These are phyloP conservation scores for Silvanus unidentatus DNA, from an alignment of 2,888 invertebrate species.

Conservation along the genomic window DNA sequence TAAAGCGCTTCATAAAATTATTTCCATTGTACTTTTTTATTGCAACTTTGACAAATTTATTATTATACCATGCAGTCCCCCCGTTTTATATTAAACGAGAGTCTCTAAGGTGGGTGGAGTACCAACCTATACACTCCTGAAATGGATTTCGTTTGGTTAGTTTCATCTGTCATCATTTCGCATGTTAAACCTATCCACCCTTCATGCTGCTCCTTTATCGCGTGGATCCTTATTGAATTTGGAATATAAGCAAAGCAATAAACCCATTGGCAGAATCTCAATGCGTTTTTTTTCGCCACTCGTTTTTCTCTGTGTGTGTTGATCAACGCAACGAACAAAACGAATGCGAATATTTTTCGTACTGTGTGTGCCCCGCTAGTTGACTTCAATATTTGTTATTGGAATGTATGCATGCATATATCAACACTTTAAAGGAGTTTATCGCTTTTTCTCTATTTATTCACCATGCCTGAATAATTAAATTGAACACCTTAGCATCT, in stretches of 20 bases:
- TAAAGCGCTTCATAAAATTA: too few species aligned
- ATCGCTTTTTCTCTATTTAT: too few species aligned
- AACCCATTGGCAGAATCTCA: slow-evolving; percentile 43
- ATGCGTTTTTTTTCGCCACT: slow-evolving; percentile 28
- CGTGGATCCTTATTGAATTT: slow-evolving; percentile 41
- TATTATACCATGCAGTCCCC: too few species aligned
- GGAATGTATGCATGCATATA: slow-evolving; percentile 2
- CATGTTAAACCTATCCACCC: slow-evolving; percentile 23
- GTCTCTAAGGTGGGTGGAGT: too few species aligned
- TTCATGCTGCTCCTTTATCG: slow-evolving; percentile 37
- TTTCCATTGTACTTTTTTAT: too few species aligned
- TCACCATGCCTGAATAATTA: too few species aligned
- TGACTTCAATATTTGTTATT: slow-evolving; percentile 12
- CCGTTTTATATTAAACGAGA: not conserved
- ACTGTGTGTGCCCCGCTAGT: slow-evolving; percentile 30
- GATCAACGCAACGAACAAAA: slow-evolving; percentile 28
- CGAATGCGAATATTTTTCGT: slow-evolving; percentile 23
- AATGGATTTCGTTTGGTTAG: slow-evolving; percentile 14
- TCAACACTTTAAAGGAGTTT: too few species aligned
- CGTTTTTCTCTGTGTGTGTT: slow-evolving; percentile 27
- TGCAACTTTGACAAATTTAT: too few species aligned
- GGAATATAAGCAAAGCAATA: slow-evolving; percentile 44
- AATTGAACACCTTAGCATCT: too few species aligned
- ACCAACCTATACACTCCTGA: slow-evolving; percentile 11
- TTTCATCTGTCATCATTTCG: slow-evolving; percentile 23